These are phyloP conservation scores for Nannoperca obscura DNA, from an alignment of 2,797 vertebrate species.

Conservation along the genomic window DNA sequence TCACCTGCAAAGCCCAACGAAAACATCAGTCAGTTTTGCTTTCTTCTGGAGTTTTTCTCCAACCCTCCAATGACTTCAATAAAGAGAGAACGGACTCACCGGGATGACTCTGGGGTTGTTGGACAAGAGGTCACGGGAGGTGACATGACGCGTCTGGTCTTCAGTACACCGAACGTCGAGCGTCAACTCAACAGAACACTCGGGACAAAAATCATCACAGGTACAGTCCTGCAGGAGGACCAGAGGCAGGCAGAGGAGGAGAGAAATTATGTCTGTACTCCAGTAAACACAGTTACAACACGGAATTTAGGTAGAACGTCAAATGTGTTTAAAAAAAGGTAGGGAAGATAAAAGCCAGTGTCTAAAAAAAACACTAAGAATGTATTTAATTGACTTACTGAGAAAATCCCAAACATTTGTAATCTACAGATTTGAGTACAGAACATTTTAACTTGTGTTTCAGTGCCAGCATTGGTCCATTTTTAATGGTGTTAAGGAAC, in stretches of 20 bases:
- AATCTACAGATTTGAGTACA: background rate
- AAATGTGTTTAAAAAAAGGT: no score
- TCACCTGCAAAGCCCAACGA: constrained; percentile 86
- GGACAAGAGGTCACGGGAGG: constrained; percentile 94
- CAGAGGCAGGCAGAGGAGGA: rapidly evolving
- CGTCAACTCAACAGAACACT: constrained; percentile 97
- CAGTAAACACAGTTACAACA: background rate
- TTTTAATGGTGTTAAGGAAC: background rate
- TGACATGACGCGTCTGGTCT: constrained; percentile 97
- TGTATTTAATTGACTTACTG: background rate
- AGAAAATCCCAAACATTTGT: background rate
- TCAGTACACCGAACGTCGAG: constrained; percentile 95
- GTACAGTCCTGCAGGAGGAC: constrained; percentile 90
- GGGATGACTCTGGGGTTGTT: constrained; percentile 97
- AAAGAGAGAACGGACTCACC: constrained; percentile 77
- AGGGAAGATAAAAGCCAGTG: background rate
- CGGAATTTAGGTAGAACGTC: no score
- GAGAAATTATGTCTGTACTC: background rate
- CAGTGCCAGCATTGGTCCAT: background rate
- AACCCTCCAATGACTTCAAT: background rate
- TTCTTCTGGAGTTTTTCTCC: no score
- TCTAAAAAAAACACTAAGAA: background rate
- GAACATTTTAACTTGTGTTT: background rate
- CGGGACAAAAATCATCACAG: constrained; percentile 96
- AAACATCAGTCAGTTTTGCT: constrained; percentile 2